Evolutionary conservation across 2,888 invertebrate genomes (phyloP).

Genomic region (Camptogramma bilineatum): DNA sequence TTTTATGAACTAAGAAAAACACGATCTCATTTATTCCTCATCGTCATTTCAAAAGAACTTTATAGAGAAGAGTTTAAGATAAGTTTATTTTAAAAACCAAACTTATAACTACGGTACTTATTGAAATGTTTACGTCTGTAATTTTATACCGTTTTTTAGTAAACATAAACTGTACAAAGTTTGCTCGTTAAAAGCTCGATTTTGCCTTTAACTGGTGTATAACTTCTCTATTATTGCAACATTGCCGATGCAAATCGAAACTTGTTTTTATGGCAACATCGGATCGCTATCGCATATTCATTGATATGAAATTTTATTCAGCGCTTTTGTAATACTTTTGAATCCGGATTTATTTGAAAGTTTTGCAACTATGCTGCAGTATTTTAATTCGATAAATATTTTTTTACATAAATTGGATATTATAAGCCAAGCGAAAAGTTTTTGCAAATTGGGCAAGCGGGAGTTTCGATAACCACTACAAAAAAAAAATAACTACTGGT

Average conservation of each 20-base stretch:
- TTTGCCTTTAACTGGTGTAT: slow-evolving; percentile 18
- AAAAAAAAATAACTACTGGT: no score
- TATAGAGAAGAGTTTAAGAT: no score
- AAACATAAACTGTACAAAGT: slow-evolving; percentile 11
- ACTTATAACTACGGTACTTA: background rate
- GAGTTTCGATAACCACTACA: no score
- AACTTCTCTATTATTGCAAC: slow-evolving; percentile 19
- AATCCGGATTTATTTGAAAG: background rate
- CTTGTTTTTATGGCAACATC: slow-evolving; percentile 15
- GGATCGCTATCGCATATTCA: slow-evolving; percentile 15
- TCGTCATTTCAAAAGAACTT: background rate
- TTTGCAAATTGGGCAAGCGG: background rate
- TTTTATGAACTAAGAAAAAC: background rate
- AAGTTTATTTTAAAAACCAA: background rate
- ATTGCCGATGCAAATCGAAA: slow-evolving; percentile 17
- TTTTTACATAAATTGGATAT: background rate
- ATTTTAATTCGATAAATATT: background rate
- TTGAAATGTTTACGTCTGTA: background rate
- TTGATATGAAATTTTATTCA: slow-evolving; percentile 10
- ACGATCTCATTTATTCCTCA: background rate
- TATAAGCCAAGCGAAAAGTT: background rate
- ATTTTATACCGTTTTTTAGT: slow-evolving; percentile 6
- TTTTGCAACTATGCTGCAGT: background rate
- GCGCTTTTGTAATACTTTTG: background rate
- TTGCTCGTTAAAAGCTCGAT: slow-evolving; percentile 21